Percentiles rank a stretch among this genome's conserved stretches.
Conservation (phyloP, 1,140 invertebrate species). For the Sipha flava region DNA sequence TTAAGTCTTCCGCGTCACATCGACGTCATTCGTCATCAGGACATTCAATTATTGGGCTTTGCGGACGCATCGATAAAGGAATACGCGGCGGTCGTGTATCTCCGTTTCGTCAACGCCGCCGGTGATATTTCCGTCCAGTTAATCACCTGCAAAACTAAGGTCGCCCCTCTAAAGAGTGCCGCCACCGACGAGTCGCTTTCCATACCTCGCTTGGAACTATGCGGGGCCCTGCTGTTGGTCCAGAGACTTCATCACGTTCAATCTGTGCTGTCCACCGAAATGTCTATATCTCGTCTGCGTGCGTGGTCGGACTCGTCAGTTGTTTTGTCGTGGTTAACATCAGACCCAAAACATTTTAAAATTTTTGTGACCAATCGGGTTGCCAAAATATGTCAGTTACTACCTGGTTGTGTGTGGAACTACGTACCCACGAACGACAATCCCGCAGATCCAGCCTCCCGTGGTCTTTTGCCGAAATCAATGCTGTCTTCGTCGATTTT, state of each 20-base stretch:
- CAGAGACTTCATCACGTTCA: conserved; percentile 34
- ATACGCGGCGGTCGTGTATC: not conserved
- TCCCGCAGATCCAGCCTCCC: conserved; percentile 41
- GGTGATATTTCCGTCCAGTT: not conserved
- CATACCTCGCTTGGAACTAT: conserved; percentile 43
- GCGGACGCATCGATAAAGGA: not conserved
- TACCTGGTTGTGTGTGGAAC: conserved; percentile 35
- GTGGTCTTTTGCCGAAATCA: conserved; percentile 34
- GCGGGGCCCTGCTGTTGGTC: conserved; percentile 40
- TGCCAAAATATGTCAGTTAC: conserved; percentile 37
- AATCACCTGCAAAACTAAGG: conserved; percentile 31
- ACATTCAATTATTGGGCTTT: not conserved
- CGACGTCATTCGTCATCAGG: not conserved
- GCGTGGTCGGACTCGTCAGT: conserved; percentile 33
- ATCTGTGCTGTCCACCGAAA: not conserved
- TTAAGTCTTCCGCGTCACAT: not conserved
- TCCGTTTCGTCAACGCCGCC: not conserved
- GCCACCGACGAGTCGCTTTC: conserved; percentile 35
- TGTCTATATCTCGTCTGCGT: not conserved
- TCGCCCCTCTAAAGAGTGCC: conserved; percentile 15
- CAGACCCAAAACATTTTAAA: conserved; percentile 34
- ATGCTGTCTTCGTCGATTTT: not conserved
- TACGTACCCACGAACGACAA: conserved; percentile 39
- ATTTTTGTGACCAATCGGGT: conserved; percentile 40
- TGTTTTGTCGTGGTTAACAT: conserved; percentile 34